Evolutionary conservation across 2,113 vertebrate species (phyloP).

Genomic region (Rhynchopsitta pachyrhyncha): DNA sequence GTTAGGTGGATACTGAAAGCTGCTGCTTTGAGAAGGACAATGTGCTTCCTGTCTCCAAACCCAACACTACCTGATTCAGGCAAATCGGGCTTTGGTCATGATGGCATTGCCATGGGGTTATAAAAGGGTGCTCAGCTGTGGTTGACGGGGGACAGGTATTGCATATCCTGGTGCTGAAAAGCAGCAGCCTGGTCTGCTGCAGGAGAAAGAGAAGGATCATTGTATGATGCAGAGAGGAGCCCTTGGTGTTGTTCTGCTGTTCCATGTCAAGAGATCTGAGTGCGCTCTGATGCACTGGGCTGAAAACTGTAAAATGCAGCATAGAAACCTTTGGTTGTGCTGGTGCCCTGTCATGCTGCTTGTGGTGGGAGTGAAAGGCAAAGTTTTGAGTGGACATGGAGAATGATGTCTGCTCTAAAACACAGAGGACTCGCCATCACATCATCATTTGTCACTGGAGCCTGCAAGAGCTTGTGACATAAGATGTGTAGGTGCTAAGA

Average conservation of each 20-base stretch:
- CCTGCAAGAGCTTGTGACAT: neutral
- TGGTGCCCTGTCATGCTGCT: neutral
- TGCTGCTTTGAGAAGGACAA: neutral
- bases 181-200: neutral
- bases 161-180: neutral
- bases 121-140: neutral
- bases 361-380: neutral
- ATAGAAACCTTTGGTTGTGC: neutral
- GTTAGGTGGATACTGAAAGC: neutral
- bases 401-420: neutral
- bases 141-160: neutral
- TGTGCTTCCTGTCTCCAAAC: neutral
- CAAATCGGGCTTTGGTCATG: accelerated
- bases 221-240: neutral
- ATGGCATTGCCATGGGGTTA: neutral
- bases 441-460: neutral
- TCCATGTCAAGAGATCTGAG: neutral
- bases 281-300: neutral
- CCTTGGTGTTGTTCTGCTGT: neutral
- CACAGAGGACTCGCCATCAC: too few relatives aligned
- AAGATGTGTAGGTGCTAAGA: neutral
- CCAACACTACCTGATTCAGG: neutral
- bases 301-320: neutral
- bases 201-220: neutral
- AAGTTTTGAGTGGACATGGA: neutral